Percentiles rank a stretch among this genome's conserved stretches.
These are phyloP conservation scores for Sinodicranocentrus sp. DNA, from an alignment of 2,888 invertebrate genomes.

Conservation along the genomic window DNA sequence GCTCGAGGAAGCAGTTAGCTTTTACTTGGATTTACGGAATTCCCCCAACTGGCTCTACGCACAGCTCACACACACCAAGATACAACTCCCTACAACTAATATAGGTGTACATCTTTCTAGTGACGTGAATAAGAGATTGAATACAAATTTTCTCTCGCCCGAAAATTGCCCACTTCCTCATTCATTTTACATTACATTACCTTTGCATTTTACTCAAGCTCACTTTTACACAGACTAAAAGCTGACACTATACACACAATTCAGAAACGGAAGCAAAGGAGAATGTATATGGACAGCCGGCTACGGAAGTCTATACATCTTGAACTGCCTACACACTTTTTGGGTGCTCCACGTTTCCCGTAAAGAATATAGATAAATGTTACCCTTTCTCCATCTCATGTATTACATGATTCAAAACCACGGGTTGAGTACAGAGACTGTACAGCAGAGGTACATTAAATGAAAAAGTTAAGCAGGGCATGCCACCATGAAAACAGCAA, in stretches of 20 bases:
- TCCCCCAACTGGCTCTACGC: neutral
- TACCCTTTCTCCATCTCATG: neutral
- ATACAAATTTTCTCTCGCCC: slow-evolving; percentile 54
- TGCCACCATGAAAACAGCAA: neutral
- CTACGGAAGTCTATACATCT: neutral
- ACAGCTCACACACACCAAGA: too few species aligned
- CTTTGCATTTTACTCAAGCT: slow-evolving; percentile 7
- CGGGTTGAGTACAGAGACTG: neutral
- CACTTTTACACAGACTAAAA: neutral
- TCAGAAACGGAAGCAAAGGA: too few species aligned
- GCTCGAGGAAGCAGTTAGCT: neutral
- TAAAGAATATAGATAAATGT: too few species aligned
- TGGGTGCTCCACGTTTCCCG: neutral
- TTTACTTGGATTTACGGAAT: slow-evolving; percentile 35
- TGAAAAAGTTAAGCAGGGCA: neutral
- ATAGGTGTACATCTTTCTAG: neutral
- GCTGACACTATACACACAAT: too few species aligned
- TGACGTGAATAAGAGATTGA: neutral
- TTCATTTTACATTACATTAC: slow-evolving; percentile 63
- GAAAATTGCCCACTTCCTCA: slow-evolving; percentile 72
- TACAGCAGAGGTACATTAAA: too few species aligned
- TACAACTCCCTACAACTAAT: too few species aligned
- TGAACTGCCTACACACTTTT: slow-evolving; percentile 18
- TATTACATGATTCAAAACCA: slow-evolving; percentile 10
- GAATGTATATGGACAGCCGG: slow-evolving; percentile 11